These are phyloP conservation scores for Dendrolimus houi DNA, from an alignment of 2,888 invertebrate genomes.

Conservation along the genomic window DNA sequence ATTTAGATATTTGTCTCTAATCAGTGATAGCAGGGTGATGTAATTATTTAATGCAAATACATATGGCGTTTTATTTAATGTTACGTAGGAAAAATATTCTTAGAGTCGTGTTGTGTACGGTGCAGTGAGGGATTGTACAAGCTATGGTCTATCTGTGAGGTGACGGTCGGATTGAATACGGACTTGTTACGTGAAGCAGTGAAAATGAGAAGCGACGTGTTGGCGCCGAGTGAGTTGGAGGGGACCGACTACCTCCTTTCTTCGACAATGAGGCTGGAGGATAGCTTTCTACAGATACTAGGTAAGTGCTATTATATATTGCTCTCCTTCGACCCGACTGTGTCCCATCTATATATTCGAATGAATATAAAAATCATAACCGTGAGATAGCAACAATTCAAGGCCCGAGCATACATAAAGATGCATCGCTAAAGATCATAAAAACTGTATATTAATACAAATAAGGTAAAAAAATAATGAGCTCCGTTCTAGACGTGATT, in stretches of 20 bases:
- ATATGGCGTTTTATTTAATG: background rate
- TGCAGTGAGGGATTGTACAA: background rate
- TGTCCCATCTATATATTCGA: background rate
- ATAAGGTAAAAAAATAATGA: too few species aligned
- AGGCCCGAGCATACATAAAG: background rate
- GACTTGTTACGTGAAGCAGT: slow-evolving; percentile 25
- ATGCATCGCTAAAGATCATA: background rate
- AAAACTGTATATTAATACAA: background rate
- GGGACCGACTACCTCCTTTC: slow-evolving; percentile 79
- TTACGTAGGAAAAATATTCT: background rate
- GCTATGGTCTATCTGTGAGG: too few species aligned
- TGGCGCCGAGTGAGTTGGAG: slow-evolving; percentile 75
- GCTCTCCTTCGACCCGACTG: background rate
- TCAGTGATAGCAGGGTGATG: slow-evolving; percentile 10
- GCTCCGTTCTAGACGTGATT: too few species aligned
- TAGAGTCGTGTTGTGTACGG: background rate
- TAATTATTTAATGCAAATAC: slow-evolving; percentile 1
- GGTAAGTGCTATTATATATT: slow-evolving; percentile 56
- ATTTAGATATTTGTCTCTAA: slow-evolving; percentile 1
- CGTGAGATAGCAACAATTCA: background rate
- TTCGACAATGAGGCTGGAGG: slow-evolving; percentile 78
- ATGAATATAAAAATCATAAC: background rate
- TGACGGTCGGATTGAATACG: background rate
- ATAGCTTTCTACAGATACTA: slow-evolving; percentile 78
- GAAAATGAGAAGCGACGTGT: slow-evolving; percentile 70